Percentiles rank a stretch among this genome's conserved stretches.
Conservation (phyloP, 2,888 invertebrate genomes). For the Yponomeuta cagnagella region DNA sequence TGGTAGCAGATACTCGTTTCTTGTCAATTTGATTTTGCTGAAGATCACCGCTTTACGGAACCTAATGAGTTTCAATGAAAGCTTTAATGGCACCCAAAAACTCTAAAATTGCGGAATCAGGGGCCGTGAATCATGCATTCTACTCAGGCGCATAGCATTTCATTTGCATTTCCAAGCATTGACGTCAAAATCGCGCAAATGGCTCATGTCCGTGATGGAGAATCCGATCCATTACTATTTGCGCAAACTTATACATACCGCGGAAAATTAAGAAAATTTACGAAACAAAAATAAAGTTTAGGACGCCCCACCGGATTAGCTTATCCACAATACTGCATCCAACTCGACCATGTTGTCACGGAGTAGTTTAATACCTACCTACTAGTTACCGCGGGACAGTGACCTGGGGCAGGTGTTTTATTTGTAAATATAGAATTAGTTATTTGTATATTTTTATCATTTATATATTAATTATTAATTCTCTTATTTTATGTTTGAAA, state of each 20-base stretch:
- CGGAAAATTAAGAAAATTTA: background rate
- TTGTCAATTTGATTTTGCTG: too few relatives aligned
- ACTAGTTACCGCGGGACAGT: too few relatives aligned
- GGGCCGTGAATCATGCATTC: conserved; percentile 39
- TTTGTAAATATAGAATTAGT: too few relatives aligned
- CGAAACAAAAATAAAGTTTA: background rate
- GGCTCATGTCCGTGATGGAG: conserved; percentile 35
- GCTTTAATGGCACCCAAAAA: background rate
- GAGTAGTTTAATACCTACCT: conserved; percentile 15
- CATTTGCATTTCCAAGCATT: conserved; percentile 46
- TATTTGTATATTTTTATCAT: too few relatives aligned
- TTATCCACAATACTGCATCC: conserved; percentile 37
- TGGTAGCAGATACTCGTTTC: too few relatives aligned
- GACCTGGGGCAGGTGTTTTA: too few relatives aligned
- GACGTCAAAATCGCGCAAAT: conserved; percentile 46
- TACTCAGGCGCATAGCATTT: conserved; percentile 29
- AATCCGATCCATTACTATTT: conserved; percentile 12
- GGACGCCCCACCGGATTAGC: conserved; percentile 35
- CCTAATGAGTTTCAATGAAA: background rate
- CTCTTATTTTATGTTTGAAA: too few relatives aligned
- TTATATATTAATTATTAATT: too few relatives aligned
- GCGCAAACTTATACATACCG: background rate
- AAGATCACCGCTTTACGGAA: background rate
- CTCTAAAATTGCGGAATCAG: conserved; percentile 26
- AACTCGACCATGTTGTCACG: conserved; percentile 9